Base-by-base conservation (phyloP, 2,113 vertebrate genomes). In the Ammodramus savannarum region DNA sequence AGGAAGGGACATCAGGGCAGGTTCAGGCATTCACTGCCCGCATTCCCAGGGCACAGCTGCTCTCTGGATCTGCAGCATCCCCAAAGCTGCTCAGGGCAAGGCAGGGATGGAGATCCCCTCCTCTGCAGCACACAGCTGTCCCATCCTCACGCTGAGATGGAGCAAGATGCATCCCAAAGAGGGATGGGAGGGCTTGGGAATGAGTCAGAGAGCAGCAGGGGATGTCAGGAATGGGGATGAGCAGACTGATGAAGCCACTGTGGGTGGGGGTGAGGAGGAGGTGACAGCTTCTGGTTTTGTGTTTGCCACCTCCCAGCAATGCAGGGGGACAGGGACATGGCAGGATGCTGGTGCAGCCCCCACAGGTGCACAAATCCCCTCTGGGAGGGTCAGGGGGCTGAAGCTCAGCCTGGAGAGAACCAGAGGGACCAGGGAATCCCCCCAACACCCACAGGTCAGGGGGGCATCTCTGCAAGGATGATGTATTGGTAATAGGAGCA, bases 91-190 rank as follows among this genome's bases (percentile, higher is more conserved):
- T 17, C 18, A 18, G 48, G 57, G 59, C 32, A 0, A 0, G 32
- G 77, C 43, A 63, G 44, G 63, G 65, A 5, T 7, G 72, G 44
- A 0, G 10, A 17, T 17, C 7, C 36, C 38, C 34, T 11, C 17
- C 34, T 13, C 44, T 6, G 7, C 16, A 22, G 1, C 0, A n/a
- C 13, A 5, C 4, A 5, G 25, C 4, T 26, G 19, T 18, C 43
- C 49, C 34, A 1, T 31, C 27, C 71, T 79, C 39, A 5, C 31
- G 46, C 7, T 5, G 57, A 46, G 54, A 21, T 7, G 41, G 74
- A 10, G 48, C 41, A 4, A 0, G 0, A 18, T 0, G 0, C 46
- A 32, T 12, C 49, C 51, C 76, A 32, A 34, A 12, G 22, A 49
- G 55, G 87, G 81, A 17, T 32, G 52, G 73, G 39, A 20, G 74